Evolutionary conservation across 2,888 invertebrate species (phyloP).

Genomic region (Eilema caniola): DNA sequence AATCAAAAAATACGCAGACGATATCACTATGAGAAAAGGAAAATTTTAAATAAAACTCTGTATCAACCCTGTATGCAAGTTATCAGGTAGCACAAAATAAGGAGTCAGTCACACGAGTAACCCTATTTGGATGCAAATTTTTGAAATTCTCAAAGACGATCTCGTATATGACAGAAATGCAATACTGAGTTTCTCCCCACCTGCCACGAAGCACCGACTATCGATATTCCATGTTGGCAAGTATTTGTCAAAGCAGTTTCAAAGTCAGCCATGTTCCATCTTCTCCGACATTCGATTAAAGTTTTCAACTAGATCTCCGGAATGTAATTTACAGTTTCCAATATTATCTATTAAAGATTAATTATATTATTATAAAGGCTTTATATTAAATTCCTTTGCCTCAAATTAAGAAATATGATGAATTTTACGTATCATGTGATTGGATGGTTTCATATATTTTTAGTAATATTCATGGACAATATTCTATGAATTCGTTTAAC

Average conservation of each 20-base stretch:
- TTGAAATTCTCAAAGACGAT: neutral
- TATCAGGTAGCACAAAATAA: neutral
- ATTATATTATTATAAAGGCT: neutral
- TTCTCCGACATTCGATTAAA: conserved; percentile 19
- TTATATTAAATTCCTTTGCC: neutral
- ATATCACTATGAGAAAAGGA: too few relatives aligned
- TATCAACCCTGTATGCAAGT: too few relatives aligned
- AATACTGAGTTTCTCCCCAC: conserved; percentile 15
- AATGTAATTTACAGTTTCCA: neutral
- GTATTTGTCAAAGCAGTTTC: conserved; percentile 8
- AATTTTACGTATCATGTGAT: neutral
- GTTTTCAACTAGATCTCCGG: neutral
- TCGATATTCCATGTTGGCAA: neutral
- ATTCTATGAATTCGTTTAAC: neutral
- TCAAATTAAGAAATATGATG: neutral
- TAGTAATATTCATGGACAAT: too few relatives aligned
- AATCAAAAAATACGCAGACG: too few relatives aligned
- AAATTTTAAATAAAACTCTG: too few relatives aligned
- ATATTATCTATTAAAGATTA: neutral
- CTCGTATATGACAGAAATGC: conserved; percentile 15
- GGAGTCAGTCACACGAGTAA: neutral
- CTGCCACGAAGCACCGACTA: conserved; percentile 9
- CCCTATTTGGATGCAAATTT: neutral
- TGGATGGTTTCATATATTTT: neutral
- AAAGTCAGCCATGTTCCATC: conserved; percentile 3